phyloP scores from a whole-genome alignment of 2,888 invertebrate genomes.

The Dichetophora obliterata region DNA sequence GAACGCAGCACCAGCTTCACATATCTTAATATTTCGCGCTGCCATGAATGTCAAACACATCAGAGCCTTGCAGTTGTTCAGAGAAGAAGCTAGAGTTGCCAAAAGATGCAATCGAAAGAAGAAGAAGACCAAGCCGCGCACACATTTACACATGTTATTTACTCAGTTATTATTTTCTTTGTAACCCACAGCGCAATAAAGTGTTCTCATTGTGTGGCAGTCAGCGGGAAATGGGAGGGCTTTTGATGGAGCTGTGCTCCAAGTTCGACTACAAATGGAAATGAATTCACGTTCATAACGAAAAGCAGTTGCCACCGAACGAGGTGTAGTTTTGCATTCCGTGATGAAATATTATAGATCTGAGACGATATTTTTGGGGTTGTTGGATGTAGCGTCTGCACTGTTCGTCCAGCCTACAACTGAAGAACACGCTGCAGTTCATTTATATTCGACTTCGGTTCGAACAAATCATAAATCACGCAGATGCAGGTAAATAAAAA shows the following conservation, averaged over 20 bases:
- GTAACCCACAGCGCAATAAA: constrained; percentile 52
- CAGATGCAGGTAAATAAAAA: constrained; percentile 63
- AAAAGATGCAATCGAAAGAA: background rate
- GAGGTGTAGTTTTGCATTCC: constrained; percentile 28
- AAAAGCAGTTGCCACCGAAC: constrained; percentile 36
- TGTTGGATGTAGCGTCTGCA: background rate
- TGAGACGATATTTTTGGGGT: background rate
- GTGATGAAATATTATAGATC: constrained; percentile 32
- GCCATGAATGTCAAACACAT: constrained; percentile 36
- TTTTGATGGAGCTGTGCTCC: background rate
- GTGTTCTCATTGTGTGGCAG: constrained; percentile 44
- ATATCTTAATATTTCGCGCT: constrained; percentile 24
- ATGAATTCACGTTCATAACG: constrained; percentile 34
- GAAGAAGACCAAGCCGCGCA: background rate
- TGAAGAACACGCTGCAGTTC: background rate
- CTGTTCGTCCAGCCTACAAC: background rate
- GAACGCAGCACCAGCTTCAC: constrained; percentile 28
- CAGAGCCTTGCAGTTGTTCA: background rate
- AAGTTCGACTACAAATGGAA: background rate
- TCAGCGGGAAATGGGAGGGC: background rate
- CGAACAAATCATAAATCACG: constrained; percentile 64
- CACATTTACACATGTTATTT: background rate
- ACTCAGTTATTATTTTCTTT: constrained; percentile 19
- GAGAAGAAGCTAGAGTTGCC: background rate
- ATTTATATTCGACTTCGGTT: constrained; percentile 27